Conservation (phyloP, 2,797 vertebrate species). For the Poeciliopsis gracilis region DNA sequence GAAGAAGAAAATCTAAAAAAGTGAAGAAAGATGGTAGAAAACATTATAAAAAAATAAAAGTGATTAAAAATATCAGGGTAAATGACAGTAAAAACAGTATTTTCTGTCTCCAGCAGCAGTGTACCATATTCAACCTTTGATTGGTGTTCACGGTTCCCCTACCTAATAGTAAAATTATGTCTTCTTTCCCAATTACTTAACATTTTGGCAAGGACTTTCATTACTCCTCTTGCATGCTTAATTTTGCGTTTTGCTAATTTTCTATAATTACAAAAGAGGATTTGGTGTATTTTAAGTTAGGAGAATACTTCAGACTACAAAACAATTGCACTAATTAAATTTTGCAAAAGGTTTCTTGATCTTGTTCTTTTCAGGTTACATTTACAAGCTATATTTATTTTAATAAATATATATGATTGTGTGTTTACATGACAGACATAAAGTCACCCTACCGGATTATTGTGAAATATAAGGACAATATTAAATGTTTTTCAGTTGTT, state of each 20-base stretch:
- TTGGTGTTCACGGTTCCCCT: constrained; percentile 17
- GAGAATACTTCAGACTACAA: neutral
- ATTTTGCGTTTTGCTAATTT: constrained; percentile 7
- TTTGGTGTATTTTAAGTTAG: neutral
- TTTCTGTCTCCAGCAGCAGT: constrained; percentile 22
- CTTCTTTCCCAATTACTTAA: neutral
- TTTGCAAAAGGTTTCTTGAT: neutral
- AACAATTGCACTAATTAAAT: neutral
- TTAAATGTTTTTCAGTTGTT: neutral
- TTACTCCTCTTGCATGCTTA: constrained; percentile 8
- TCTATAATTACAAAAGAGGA: neutral
- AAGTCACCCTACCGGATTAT: neutral
- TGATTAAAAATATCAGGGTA: constrained; percentile 28
- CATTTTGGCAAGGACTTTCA: neutral
- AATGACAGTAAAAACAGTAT: constrained; percentile 24
- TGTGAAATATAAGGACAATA: neutral
- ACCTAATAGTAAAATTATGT: constrained; percentile 1
- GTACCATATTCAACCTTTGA: constrained; percentile 26
- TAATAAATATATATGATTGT: neutral
- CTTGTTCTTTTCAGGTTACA: neutral
- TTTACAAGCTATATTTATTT: neutral
- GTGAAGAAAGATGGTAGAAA: constrained; percentile 53
- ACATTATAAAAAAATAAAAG: constrained; percentile 12
- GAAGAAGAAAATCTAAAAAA: constrained; percentile 48
- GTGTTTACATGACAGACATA: neutral